phyloP scores from a whole-genome alignment of 2,888 invertebrate species.

The Dorcus parallelipipedus region DNA sequence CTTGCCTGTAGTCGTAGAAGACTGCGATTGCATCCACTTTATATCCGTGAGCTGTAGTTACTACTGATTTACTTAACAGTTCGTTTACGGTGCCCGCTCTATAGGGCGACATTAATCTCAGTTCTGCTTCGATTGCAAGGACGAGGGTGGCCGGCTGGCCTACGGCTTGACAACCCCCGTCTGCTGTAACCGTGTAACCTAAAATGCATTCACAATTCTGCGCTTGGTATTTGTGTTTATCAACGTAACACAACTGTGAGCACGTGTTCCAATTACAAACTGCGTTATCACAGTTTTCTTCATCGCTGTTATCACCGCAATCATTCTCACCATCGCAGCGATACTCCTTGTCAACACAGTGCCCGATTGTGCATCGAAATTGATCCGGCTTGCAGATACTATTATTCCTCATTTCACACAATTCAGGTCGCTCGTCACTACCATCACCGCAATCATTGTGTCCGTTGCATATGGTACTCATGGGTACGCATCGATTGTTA shows the following conservation, averaged over 20 bases:
- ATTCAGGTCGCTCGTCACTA: constrained; percentile 39
- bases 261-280: constrained; percentile 70
- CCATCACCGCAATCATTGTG: constrained; percentile 56
- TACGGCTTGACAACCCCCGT: constrained; percentile 57
- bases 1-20: constrained; percentile 40
- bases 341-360: constrained; percentile 66
- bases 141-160: constrained; percentile 59
- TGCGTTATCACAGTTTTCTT: constrained; percentile 33
- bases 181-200: constrained; percentile 50
- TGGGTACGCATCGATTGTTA: constrained; percentile 54
- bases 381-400: constrained; percentile 39
- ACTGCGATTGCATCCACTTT: constrained; percentile 57
- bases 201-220: constrained; percentile 61
- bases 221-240: constrained; percentile 34
- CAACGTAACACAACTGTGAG: constrained; percentile 71
- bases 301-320: constrained; percentile 70
- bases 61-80: constrained; percentile 33
- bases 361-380: constrained; percentile 41
- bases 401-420: constrained; percentile 12
- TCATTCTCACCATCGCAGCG: constrained; percentile 74
- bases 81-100: constrained; percentile 51
- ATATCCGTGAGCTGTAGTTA: constrained; percentile 39
- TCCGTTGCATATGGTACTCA: constrained; percentile 57
- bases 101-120: constrained; percentile 61
- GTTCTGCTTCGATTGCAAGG: constrained; percentile 61